A percentile compares a stretch with the other conserved stretches of the same genome.
These are phyloP conservation scores for Plutella xylostella DNA, from an alignment of 2,888 invertebrate genomes.

Conservation along the genomic window DNA sequence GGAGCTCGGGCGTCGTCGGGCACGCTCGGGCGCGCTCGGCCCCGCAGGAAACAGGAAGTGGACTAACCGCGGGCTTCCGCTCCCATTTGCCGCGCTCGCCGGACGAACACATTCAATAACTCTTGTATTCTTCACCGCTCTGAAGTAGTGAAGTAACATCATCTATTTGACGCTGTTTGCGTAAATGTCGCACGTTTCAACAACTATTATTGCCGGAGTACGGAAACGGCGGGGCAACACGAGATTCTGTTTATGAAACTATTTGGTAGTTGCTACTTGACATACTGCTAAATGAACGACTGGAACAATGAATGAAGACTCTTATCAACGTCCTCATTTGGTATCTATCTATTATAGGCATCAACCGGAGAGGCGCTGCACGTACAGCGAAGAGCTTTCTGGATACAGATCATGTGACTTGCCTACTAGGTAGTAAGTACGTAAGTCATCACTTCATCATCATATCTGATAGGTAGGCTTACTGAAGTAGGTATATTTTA, in stretches of 20 bases:
- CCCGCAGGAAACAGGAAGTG: constrained; percentile 70
- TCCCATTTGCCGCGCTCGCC: constrained; percentile 52
- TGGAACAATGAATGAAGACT: no score
- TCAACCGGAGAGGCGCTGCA: no score
- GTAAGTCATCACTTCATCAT: no score
- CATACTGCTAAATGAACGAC: background rate
- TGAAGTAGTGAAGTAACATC: constrained; percentile 48
- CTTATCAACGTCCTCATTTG: no score
- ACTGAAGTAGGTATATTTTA: no score
- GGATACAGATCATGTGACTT: no score
- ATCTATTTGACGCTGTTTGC: constrained; percentile 24
- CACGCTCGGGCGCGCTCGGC: constrained; percentile 33
- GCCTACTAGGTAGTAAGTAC: no score
- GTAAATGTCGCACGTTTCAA: background rate
- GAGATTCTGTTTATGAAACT: constrained; percentile 17
- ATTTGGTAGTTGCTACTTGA: background rate
- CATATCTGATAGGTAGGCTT: no score
- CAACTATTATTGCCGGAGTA: background rate
- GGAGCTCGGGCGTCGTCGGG: constrained; percentile 47
- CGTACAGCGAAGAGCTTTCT: no score
- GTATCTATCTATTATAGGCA: no score
- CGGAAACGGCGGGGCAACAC: constrained; percentile 29
- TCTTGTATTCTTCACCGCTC: constrained; percentile 19
- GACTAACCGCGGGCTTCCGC: constrained; percentile 69
- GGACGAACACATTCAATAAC: constrained; percentile 22